Base-by-base conservation (phyloP, 2,113 vertebrate species). In the Bothrops jararaca region DNA sequence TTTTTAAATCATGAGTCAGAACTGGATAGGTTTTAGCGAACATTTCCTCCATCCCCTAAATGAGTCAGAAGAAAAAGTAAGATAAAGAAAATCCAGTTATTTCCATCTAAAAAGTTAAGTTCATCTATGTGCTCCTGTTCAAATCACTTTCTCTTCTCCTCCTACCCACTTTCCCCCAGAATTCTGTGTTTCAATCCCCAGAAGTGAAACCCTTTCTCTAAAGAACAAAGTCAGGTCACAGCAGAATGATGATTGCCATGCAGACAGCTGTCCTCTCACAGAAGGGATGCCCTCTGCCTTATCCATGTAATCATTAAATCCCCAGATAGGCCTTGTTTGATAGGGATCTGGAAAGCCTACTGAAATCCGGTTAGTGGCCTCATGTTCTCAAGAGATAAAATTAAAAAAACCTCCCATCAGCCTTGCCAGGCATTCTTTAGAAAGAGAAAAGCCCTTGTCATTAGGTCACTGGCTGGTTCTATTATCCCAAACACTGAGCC, bases 61-160 rank as follows among this genome's bases (percentile, higher is more conserved):
- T 97, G 96, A 96, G 94, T 97, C 97, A 96, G 0, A 88, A 96
- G 93, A 95, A 94, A 91, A 94, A 93, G 86, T 39, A 54, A 88
- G 92, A 48, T 15, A 50, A 89, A 89, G 60, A 92, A 39, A 54
- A 45, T 85, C 11, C 88, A 0, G 48, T 90, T 56, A 93, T 95
- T 13, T 95, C 22, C 94, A 94, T 89, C 20, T 3, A 85, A 1
- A 69, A 93, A 92, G 89, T 42, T 94, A 92, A 93, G 91, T 5
- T 92, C 90, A 8, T 50, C 50, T 56, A 64, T 2, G 1, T 9
- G 3, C 93, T 93, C 50, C 9, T 12, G 56, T 26, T 86, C 56
- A 15, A 0, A 91, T 92, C 93, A 42, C 95, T 0, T 0, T 56
- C 69, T 58, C 42, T 48, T 53, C 34, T 3, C 57, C 29, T 8